phyloP scores from a whole-genome alignment of 2,113 vertebrate species.

The Sprattus sprattus region DNA sequence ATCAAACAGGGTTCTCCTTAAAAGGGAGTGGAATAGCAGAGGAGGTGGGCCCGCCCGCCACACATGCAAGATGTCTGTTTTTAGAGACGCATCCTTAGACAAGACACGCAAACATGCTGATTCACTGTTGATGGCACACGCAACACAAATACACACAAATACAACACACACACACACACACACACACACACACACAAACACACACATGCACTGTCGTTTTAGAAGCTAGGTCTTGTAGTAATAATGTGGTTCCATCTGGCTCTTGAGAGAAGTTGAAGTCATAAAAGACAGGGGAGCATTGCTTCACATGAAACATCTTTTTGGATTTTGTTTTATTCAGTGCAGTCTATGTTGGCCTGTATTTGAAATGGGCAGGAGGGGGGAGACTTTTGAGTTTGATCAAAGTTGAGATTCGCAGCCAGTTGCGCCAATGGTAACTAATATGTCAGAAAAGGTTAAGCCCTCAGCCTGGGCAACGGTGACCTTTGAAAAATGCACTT shows the following conservation, averaged over 20 bases:
- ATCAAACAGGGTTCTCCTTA: not conserved
- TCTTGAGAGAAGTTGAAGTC: not conserved
- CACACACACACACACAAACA: slow-evolving; percentile 21
- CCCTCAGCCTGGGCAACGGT: not conserved
- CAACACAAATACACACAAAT: slow-evolving; percentile 1
- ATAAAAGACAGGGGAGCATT: not conserved
- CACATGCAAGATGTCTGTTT: not conserved
- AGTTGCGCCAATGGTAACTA: not conserved
- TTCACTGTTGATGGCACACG: slow-evolving; percentile 38
- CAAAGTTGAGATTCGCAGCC: not conserved
- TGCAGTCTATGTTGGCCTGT: not conserved
- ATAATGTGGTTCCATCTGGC: not conserved
- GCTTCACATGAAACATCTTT: not conserved
- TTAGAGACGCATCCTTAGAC: slow-evolving; percentile 24
- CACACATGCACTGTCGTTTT: slow-evolving; percentile 40
- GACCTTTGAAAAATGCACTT: slow-evolving; percentile 18
- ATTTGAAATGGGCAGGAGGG: not conserved
- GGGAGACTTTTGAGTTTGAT: not conserved
- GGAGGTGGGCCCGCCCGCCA: not conserved
- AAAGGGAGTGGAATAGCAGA: not conserved
- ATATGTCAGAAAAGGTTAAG: slow-evolving; percentile 20
- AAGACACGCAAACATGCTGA: slow-evolving; percentile 25
- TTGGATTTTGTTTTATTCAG: not conserved
- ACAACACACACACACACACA: slow-evolving; percentile 29
- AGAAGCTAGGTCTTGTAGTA: not conserved